A percentile compares a stretch with the other conserved stretches of the same genome.
Conservation (phyloP, 2,888 invertebrate species). For the Athrips mouffetella region DNA sequence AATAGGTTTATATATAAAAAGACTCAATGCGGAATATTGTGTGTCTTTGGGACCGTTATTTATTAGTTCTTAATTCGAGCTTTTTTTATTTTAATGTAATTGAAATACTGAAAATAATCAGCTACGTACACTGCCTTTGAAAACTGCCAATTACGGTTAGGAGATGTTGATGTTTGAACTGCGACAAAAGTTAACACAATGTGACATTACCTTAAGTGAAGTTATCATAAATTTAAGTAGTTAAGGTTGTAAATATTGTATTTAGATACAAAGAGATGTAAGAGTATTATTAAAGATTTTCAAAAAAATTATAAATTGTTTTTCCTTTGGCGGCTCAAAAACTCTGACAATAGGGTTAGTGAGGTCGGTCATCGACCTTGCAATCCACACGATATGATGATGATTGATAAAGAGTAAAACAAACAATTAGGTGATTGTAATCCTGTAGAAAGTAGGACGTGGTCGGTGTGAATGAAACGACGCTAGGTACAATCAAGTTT, state of each 20-base stretch:
- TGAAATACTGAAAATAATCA: constrained; percentile 52
- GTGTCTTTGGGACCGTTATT: constrained; percentile 60
- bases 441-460: too few relatives aligned
- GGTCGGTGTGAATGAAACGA: too few relatives aligned
- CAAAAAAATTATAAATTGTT: constrained; percentile 28
- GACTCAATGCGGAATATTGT: constrained; percentile 36
- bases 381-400: too few relatives aligned
- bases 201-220: constrained; percentile 49
- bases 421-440: too few relatives aligned
- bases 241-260: constrained; percentile 76
- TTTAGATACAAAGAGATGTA: constrained; percentile 71
- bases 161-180: constrained; percentile 22
- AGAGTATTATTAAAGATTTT: constrained; percentile 72
- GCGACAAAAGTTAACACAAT: constrained; percentile 36
- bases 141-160: constrained; percentile 36
- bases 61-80: constrained; percentile 34
- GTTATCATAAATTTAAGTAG: constrained; percentile 39
- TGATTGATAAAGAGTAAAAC: too few relatives aligned
- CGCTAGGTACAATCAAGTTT: too few relatives aligned
- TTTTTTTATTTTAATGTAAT: constrained; percentile 34
- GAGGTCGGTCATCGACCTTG: too few relatives aligned
- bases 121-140: constrained; percentile 49
- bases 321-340: too few relatives aligned
- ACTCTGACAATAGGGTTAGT: too few relatives aligned
- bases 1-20: constrained; percentile 3